These are phyloP conservation scores for Cylindroiulus punctatus DNA, from an alignment of 2,888 invertebrate genomes.

Conservation along the genomic window DNA sequence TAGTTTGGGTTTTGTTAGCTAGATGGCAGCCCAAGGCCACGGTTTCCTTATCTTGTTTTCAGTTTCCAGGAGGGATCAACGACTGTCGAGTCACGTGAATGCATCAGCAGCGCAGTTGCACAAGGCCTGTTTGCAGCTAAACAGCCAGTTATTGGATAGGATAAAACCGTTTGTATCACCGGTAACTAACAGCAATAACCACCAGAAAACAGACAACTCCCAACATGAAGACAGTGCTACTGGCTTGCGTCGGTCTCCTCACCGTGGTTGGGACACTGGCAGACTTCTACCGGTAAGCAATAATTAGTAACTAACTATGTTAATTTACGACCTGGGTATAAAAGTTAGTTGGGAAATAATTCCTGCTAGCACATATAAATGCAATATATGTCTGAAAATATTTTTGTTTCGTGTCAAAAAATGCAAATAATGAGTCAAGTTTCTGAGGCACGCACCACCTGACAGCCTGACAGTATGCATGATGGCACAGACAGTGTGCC, in stretches of 20 bases:
- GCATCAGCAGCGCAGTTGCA: not conserved
- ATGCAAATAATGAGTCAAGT: too few species aligned
- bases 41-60: not conserved
- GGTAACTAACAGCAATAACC: not conserved
- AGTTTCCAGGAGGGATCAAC: not conserved
- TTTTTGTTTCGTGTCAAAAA: too few species aligned
- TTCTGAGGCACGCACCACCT: too few species aligned
- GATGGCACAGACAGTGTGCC: too few species aligned
- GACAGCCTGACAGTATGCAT: too few species aligned
- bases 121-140: not conserved
- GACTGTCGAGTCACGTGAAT: not conserved
- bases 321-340: not conserved
- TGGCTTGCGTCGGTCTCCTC: not conserved
- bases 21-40: not conserved
- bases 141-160: not conserved
- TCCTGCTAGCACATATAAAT: too few species aligned
- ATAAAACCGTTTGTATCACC: not conserved
- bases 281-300: not conserved
- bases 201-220: not conserved
- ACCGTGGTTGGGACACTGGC: conserved; percentile 23
- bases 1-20: not conserved
- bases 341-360: too few species aligned
- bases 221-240: not conserved
- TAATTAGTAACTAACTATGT: too few species aligned
- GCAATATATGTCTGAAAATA: too few species aligned